These are phyloP conservation scores for Heterodera schachtii DNA, from an alignment of 1,140 invertebrate species.

Conservation along the genomic window DNA sequence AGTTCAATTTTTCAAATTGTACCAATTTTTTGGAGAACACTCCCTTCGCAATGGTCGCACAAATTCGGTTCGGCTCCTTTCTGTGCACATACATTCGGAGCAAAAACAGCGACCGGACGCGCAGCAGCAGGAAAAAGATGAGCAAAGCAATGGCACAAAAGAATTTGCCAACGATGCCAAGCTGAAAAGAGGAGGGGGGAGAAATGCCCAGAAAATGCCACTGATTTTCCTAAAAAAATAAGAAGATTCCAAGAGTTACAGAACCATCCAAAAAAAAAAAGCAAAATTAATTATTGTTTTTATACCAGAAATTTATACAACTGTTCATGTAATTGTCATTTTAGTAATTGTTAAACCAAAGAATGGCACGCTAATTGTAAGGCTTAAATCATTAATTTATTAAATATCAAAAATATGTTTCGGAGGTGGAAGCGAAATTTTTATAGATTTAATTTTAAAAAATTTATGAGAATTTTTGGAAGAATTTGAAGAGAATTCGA, in stretches of 20 bases:
- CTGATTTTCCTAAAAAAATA: background rate
- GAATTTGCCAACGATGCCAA: slow-evolving; percentile 12
- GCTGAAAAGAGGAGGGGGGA: background rate
- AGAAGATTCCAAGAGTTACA: background rate
- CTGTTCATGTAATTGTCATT: too few species aligned
- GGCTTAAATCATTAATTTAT: background rate
- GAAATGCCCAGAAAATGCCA: too few species aligned
- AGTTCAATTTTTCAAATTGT: background rate
- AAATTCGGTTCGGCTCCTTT: background rate
- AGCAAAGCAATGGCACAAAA: background rate
- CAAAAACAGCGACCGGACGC: slow-evolving; percentile 1
- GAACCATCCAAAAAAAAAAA: too few species aligned
- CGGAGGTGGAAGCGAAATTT: too few species aligned
- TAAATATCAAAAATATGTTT: too few species aligned
- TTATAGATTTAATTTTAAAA: too few species aligned
- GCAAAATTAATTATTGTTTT: too few species aligned
- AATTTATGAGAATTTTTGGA: too few species aligned
- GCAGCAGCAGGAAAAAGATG: background rate
- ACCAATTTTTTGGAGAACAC: background rate
- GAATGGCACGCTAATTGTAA: too few species aligned
- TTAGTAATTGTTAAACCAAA: too few species aligned
- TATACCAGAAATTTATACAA: too few species aligned
- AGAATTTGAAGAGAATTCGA: too few species aligned
- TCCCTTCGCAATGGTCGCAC: background rate
- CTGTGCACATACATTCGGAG: slow-evolving; percentile 12